These are phyloP conservation scores for Ophioninae sp. DNA, from an alignment of 2,888 invertebrate species.

Conservation along the genomic window DNA sequence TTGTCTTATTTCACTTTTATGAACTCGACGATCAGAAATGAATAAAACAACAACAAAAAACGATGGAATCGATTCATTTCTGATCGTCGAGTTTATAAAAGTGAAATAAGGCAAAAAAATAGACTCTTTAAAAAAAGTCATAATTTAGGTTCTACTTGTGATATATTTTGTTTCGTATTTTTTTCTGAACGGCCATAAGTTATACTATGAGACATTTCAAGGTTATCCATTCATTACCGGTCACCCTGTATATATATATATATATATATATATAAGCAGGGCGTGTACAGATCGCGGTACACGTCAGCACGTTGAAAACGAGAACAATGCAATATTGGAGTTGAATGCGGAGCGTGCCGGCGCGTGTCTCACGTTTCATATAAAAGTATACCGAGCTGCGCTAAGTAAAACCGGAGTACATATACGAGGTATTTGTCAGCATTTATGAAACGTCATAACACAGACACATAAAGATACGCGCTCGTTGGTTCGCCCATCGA, in stretches of 20 bases:
- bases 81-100: too few relatives aligned
- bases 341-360: conserved; percentile 78
- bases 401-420: conserved; percentile 14
- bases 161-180: too few relatives aligned
- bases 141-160: too few relatives aligned
- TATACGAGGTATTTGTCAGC: conserved; percentile 74
- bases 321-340: conserved; percentile 66
- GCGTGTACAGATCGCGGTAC: conserved; percentile 15
- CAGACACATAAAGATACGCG: not conserved
- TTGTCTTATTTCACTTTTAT: too few relatives aligned
- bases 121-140: too few relatives aligned
- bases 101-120: too few relatives aligned
- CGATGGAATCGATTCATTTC: too few relatives aligned
- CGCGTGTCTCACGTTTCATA: conserved; percentile 76
- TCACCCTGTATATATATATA: not conserved
- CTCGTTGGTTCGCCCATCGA: not conserved
- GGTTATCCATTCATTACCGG: too few relatives aligned
- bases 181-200: too few relatives aligned
- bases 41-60: too few relatives aligned
- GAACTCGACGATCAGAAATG: too few relatives aligned
- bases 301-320: conserved; percentile 58
- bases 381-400: conserved; percentile 49
- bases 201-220: too few relatives aligned
- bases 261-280: conserved; percentile 4
- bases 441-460: conserved; percentile 75